A percentile compares a stretch with the other conserved stretches of the same genome.
Evolutionary conservation across 2,888 invertebrate species (phyloP).

Genomic region (Lymantria dispar): DNA sequence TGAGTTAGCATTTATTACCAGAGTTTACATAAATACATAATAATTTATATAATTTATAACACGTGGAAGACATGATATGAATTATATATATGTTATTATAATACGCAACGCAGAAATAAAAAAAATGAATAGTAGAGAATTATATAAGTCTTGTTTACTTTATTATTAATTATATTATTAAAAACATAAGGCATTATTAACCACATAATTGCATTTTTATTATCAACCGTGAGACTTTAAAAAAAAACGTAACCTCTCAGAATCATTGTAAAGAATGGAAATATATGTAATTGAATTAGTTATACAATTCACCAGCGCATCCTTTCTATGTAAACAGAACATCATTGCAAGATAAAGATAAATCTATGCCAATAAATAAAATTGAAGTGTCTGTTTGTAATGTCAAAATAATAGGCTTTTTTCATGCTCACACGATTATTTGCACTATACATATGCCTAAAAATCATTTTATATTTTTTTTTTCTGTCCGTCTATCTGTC

Average conservation of each 20-base stretch:
- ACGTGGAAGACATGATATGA: slow-evolving; percentile 1
- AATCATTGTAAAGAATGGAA: too few relatives aligned
- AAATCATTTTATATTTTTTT: too few relatives aligned
- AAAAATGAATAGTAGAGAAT: background rate
- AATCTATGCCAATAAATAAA: too few relatives aligned
- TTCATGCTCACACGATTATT: too few relatives aligned
- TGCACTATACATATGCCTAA: too few relatives aligned
- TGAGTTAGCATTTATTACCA: background rate
- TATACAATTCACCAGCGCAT: too few relatives aligned
- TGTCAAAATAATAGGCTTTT: too few relatives aligned
- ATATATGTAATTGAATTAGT: too few relatives aligned
- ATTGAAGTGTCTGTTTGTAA: too few relatives aligned
- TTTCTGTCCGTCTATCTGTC: too few relatives aligned
- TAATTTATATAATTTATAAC: background rate
- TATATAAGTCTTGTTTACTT: background rate
- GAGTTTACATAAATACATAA: background rate
- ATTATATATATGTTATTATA: background rate
- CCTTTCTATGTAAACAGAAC: too few relatives aligned
- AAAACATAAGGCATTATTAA: background rate
- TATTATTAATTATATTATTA: background rate
- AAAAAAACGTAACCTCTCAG: background rate
- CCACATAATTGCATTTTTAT: background rate
- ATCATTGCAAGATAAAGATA: too few relatives aligned
- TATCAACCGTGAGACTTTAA: background rate
- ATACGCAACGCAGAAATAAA: background rate